A percentile compares a stretch with the other conserved stretches of the same genome.
These are phyloP conservation scores for Belonocnema kinseyi DNA, from an alignment of 1,140 invertebrate genomes.

Conservation along the genomic window DNA sequence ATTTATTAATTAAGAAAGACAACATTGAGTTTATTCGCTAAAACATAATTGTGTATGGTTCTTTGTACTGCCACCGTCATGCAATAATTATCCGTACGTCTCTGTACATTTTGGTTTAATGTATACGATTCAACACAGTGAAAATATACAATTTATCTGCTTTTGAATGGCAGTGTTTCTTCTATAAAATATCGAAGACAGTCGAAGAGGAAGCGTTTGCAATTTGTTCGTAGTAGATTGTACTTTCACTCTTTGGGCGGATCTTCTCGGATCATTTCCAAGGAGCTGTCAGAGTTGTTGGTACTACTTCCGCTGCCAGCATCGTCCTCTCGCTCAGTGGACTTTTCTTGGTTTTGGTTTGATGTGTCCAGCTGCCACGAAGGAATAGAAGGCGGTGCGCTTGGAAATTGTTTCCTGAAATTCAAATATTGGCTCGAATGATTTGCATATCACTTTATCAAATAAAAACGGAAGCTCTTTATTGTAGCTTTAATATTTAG, in stretches of 20 bases:
- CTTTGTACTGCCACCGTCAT: slow-evolving; percentile 19
- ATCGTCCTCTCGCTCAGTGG: slow-evolving; percentile 70
- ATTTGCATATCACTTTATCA: slow-evolving; percentile 34
- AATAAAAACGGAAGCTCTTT: slow-evolving; percentile 28
- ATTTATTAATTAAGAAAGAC: slow-evolving; percentile 20
- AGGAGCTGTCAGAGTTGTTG: slow-evolving; percentile 74
- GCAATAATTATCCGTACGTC: slow-evolving; percentile 18
- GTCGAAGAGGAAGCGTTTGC: slow-evolving; percentile 19
- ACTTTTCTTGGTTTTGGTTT: slow-evolving; percentile 66
- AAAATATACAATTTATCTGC: slow-evolving; percentile 23
- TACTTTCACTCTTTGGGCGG: slow-evolving; percentile 67
- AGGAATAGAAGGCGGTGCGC: slow-evolving; percentile 84
- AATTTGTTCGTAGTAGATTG: slow-evolving; percentile 9
- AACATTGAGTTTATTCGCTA: slow-evolving; percentile 7
- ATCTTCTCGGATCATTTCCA: slow-evolving; percentile 75
- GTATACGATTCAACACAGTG: background rate
- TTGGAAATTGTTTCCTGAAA: slow-evolving; percentile 84
- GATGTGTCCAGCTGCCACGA: slow-evolving; percentile 81
- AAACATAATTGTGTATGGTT: slow-evolving; percentile 5
- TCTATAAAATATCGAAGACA: background rate
- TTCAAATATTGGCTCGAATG: slow-evolving; percentile 32
- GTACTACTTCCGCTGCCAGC: slow-evolving; percentile 73
- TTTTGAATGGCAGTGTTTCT: slow-evolving; percentile 20
- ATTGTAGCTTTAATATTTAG: background rate
- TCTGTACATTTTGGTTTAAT: slow-evolving; percentile 24